Percentiles rank a stretch among this genome's conserved stretches.
Conservation (phyloP, 2,797 vertebrate species). For the Muscicapa comitata region DNA sequence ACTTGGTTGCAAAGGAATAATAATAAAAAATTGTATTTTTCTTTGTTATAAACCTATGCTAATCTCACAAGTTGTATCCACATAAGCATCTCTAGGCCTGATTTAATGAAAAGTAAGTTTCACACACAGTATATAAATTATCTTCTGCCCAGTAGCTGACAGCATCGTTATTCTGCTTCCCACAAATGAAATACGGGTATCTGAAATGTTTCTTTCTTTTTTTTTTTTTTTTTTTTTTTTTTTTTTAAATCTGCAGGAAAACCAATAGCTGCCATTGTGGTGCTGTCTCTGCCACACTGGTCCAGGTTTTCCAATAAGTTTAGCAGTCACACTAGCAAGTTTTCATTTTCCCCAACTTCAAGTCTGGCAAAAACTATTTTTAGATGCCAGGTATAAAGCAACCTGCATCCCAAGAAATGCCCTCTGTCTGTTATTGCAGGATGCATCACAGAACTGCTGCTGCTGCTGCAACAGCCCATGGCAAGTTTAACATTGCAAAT, state of each 20-base stretch:
- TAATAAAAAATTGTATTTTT: neutral
- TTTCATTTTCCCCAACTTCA: neutral
- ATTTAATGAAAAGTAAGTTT: slow-evolving; percentile 19
- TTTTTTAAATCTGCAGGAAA: neutral
- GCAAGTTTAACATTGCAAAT: neutral
- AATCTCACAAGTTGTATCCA: neutral
- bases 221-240: neutral
- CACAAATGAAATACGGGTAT: neutral
- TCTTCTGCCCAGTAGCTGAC: neutral
- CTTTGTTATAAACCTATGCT: neutral
- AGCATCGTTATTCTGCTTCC: neutral
- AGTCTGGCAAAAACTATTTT: neutral
- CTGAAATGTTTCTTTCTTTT: neutral
- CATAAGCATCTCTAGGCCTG: neutral
- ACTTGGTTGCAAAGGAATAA: neutral
- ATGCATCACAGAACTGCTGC: neutral
- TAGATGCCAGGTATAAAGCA: neutral
- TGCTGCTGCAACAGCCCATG: neutral
- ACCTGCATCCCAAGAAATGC: neutral
- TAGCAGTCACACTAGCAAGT: neutral
- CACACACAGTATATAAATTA: neutral
- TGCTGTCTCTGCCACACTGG: neutral
- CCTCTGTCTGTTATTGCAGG: neutral
- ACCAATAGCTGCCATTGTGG: neutral
- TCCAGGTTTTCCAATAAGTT: neutral